These are phyloP conservation scores for Labeo catla DNA, from an alignment of 2,113 vertebrate species.

Conservation along the genomic window DNA sequence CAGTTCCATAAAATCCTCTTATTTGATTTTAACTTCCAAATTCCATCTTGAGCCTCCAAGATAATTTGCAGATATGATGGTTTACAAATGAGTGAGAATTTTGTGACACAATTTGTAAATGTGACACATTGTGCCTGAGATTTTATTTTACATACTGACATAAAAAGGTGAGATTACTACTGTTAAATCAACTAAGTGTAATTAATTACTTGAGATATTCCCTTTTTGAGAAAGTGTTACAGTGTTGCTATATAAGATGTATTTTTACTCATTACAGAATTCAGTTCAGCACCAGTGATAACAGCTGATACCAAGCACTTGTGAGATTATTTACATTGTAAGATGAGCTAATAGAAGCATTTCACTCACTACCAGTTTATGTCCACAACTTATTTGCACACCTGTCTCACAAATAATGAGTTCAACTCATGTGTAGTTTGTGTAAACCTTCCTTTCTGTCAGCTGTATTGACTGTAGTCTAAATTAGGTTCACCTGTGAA, in stretches of 20 bases:
- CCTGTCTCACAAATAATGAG: neutral
- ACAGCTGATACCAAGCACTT: slow-evolving; percentile 1
- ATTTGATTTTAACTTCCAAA: neutral
- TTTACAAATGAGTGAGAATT: neutral
- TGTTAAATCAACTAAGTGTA: slow-evolving; percentile 3
- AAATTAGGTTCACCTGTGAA: too few relatives aligned
- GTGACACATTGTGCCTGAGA: neutral
- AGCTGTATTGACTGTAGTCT: too few relatives aligned
- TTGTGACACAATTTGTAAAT: neutral
- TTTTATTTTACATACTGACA: neutral
- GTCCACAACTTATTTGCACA: slow-evolving; percentile 32
- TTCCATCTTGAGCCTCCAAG: neutral
- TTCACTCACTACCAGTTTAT: slow-evolving; percentile 41
- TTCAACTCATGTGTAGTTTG: too few relatives aligned
- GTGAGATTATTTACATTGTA: slow-evolving; percentile 47
- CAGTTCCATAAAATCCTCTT: neutral
- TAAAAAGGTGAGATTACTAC: neutral
- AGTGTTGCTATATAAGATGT: neutral
- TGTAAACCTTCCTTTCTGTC: too few relatives aligned
- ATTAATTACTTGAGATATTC: neutral
- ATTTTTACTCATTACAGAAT: slow-evolving; percentile 10
- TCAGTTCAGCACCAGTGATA: slow-evolving; percentile 48
- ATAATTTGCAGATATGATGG: neutral
- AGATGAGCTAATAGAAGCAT: slow-evolving; percentile 36
- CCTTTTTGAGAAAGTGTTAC: neutral